phyloP scores from a whole-genome alignment of 1,140 invertebrate species.

The Centruroides vittatus region DNA sequence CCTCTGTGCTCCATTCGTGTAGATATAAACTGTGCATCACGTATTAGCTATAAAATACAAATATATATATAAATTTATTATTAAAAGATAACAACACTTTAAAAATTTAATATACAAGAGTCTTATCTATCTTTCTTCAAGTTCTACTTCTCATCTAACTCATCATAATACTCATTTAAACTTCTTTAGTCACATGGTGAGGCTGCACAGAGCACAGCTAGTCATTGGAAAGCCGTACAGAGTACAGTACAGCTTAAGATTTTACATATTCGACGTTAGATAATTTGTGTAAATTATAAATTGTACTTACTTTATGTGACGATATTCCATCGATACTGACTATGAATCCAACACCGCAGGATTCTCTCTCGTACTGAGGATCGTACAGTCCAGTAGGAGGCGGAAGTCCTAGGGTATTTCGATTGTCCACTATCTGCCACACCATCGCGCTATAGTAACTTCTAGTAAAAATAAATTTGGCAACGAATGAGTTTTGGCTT shows the following conservation, averaged over 20 bases:
- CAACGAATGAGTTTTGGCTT: no score
- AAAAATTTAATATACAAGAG: neutral
- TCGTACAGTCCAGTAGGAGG: conserved; percentile 55
- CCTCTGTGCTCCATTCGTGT: conserved; percentile 97
- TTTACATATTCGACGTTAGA: neutral
- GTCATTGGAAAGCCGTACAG: no score
- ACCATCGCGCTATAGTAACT: no score
- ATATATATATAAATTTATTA: conserved; percentile 1
- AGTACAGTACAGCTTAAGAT: neutral
- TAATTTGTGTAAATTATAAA: neutral
- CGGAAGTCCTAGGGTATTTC: conserved; percentile 2
- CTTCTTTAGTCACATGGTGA: no score
- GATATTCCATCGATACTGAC: conserved; percentile 89
- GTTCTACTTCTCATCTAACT: neutral
- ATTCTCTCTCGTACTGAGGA: conserved; percentile 82
- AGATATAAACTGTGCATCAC: conserved; percentile 83
- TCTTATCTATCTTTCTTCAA: neutral
- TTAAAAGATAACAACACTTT: neutral
- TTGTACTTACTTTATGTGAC: conserved; percentile 65
- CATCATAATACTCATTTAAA: neutral
- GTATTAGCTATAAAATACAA: conserved; percentile 57
- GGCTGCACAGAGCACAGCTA: no score
- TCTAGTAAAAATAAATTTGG: no score
- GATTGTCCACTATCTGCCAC: neutral
- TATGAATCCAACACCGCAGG: conserved; percentile 97